These are phyloP conservation scores for Eurosta solidaginis DNA, from an alignment of 1,140 invertebrate genomes.

Conservation along the genomic window DNA sequence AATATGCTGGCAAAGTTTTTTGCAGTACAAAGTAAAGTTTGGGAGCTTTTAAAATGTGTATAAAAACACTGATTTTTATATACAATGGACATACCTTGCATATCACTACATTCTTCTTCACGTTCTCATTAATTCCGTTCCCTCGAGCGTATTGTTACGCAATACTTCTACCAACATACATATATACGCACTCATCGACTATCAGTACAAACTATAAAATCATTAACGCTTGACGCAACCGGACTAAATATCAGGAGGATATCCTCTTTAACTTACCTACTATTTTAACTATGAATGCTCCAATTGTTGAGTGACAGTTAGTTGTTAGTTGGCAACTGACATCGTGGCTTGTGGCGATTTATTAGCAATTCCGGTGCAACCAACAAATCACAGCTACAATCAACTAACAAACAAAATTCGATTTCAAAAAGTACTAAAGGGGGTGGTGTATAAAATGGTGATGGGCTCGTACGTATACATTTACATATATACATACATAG, in stretches of 20 bases:
- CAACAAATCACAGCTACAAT: constrained; percentile 1
- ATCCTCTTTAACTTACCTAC: background rate
- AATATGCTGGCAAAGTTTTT: no score
- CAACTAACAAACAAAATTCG: background rate
- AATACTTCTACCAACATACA: no score
- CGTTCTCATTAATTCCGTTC: no score
- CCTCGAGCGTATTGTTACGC: no score
- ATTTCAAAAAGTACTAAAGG: background rate
- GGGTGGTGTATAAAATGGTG: background rate
- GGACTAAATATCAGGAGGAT: background rate
- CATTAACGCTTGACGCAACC: background rate
- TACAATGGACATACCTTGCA: no score
- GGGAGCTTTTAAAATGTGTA: no score
- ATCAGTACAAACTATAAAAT: background rate
- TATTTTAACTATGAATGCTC: background rate
- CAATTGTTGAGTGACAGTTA: constrained; percentile 15
- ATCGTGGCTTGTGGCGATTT: background rate
- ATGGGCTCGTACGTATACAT: background rate
- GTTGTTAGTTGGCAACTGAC: background rate
- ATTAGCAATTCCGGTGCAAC: constrained; percentile 24
- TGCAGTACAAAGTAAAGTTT: no score
- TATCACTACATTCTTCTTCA: no score
- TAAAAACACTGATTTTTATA: no score
- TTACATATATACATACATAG: background rate
- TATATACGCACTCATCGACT: background rate